Evolutionary conservation across 2,888 invertebrate species (phyloP).

Genomic region (Spilarctia lutea): DNA sequence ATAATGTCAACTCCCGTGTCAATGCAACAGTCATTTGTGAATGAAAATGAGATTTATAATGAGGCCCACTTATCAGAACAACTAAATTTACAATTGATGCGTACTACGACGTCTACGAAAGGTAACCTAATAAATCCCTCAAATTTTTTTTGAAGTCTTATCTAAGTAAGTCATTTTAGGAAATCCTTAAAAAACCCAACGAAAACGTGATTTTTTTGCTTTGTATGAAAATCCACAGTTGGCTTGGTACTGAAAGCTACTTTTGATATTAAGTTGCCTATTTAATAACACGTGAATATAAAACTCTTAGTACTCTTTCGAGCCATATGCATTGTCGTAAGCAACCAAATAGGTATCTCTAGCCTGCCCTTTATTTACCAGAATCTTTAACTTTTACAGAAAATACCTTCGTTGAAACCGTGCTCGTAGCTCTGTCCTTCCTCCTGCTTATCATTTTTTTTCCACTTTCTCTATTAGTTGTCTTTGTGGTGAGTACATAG

Average conservation of each 20-base stretch:
- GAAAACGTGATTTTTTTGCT: too few species aligned
- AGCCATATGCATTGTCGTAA: neutral
- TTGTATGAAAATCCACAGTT: neutral
- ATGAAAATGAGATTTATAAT: neutral
- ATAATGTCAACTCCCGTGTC: neutral
- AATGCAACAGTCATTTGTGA: neutral
- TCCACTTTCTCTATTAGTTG: constrained; percentile 62
- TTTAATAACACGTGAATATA: neutral
- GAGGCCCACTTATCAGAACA: neutral
- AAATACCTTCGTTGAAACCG: constrained; percentile 53
- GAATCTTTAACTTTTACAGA: constrained; percentile 51
- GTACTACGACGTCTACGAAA: neutral
- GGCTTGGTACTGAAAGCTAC: neutral
- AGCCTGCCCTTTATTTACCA: neutral
- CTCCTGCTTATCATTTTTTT: constrained; percentile 58
- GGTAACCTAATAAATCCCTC: neutral
- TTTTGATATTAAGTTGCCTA: neutral
- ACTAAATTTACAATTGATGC: neutral
- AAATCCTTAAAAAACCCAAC: neutral
- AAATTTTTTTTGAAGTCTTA: neutral
- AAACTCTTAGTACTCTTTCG: neutral
- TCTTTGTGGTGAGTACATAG: constrained; percentile 64
- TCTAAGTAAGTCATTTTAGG: neutral
- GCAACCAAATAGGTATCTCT: neutral
- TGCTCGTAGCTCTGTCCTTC: constrained; percentile 57